These are phyloP conservation scores for Gryllus longicercus DNA, from an alignment of 2,888 invertebrate genomes.

Conservation along the genomic window DNA sequence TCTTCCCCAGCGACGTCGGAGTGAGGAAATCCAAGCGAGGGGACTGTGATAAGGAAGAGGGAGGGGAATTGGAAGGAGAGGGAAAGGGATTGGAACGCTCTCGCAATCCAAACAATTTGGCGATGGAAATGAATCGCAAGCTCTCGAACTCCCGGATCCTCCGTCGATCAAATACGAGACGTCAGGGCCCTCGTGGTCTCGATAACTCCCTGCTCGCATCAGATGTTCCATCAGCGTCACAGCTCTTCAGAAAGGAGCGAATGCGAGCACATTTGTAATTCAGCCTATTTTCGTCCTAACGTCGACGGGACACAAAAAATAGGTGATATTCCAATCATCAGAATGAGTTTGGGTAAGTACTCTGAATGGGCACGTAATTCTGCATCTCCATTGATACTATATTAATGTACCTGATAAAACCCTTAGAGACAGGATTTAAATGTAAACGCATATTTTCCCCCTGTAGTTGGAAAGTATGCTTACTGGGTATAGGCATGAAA, in stretches of 20 bases:
- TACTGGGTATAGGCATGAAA: no score
- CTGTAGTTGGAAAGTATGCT: no score
- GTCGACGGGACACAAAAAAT: no score
- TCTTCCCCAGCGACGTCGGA: not conserved
- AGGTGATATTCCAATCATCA: no score
- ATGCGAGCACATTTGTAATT: no score
- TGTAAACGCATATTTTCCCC: no score
- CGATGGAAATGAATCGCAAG: conserved; percentile 17
- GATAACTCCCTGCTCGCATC: not conserved
- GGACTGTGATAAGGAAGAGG: conserved; percentile 10
- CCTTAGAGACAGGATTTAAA: no score
- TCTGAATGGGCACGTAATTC: no score
- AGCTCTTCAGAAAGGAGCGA: not conserved
- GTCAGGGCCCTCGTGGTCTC: not conserved
- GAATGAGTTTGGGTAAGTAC: no score
- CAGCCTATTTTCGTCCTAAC: no score
- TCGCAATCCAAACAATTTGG: conserved; percentile 17
- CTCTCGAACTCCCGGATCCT: conserved; percentile 17
- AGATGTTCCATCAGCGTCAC: conserved; percentile 9
- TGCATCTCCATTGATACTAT: no score
- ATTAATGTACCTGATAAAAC: no score
- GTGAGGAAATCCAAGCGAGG: not conserved
- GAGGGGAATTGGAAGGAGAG: not conserved
- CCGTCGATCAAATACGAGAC: conserved; percentile 17
- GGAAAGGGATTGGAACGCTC: not conserved